Conservation (phyloP, 1,140 invertebrate species). For the Drosophila pruinosa region DNA sequence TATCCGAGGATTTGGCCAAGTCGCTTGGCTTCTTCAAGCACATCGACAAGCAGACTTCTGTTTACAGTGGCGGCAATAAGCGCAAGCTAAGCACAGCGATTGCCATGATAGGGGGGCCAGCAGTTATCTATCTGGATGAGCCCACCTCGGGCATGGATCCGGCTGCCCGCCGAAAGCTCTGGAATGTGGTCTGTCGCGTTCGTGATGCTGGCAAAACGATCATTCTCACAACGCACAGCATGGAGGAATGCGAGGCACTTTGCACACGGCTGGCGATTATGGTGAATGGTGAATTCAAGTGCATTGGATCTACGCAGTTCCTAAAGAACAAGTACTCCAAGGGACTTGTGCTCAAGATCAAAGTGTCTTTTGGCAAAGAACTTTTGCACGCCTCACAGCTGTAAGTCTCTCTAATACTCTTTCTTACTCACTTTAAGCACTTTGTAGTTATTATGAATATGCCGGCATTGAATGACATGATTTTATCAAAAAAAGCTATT, state of each 20-base stretch:
- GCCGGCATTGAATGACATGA: too few relatives aligned
- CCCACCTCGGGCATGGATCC: conserved; percentile 93
- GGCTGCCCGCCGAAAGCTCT: conserved; percentile 90
- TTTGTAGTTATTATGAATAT: too few relatives aligned
- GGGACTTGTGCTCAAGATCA: conserved; percentile 85
- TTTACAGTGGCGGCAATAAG: conserved; percentile 96
- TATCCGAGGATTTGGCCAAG: conserved; percentile 80
- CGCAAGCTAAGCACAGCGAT: conserved; percentile 97
- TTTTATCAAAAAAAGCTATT: too few relatives aligned
- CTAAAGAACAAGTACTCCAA: conserved; percentile 88
- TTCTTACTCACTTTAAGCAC: background rate
- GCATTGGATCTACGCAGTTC: conserved; percentile 88
- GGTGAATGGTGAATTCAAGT: conserved; percentile 92
- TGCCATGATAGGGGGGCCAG: conserved; percentile 94
- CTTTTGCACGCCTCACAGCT: background rate
- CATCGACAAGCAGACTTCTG: conserved; percentile 84
- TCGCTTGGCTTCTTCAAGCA: conserved; percentile 83
- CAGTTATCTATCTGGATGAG: conserved; percentile 95
- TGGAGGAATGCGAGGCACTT: conserved; percentile 94
- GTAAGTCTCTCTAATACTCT: background rate
- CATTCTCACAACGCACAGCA: conserved; percentile 91
- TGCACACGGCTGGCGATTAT: conserved; percentile 94
- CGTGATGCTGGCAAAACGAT: conserved; percentile 88
- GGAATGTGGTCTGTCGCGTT: conserved; percentile 87
- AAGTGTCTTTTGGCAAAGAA: conserved; percentile 51